Evolutionary conservation across 2,797 vertebrate genomes (phyloP), one percentile per base, ranked within the genome.

Genomic region (Ataeniobius toweri): DNA sequence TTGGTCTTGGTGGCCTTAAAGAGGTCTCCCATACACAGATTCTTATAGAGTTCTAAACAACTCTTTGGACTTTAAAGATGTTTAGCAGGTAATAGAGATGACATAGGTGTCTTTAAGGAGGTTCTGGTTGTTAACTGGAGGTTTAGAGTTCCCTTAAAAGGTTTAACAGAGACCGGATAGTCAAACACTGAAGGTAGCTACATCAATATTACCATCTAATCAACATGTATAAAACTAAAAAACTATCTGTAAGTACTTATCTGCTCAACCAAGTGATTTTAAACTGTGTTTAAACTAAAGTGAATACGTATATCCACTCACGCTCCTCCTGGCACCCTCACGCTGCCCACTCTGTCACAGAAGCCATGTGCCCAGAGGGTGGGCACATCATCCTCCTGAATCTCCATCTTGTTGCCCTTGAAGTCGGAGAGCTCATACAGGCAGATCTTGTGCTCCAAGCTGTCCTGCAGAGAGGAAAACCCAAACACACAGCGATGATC

Each of bases 391-490:
- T 98, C 97, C 91, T 97, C 97, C 91, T 97, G 96, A 94, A 99
- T 97, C 93, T 99, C 98, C 94, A 96, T 96, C 96, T 97, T 97
- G 95, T 97, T 98, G 92, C 97, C 97, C 95, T 98, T 97, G 96
- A 99, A 99, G 95, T 97, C 96, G 75, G 96, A 95, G 50, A 95
- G 95, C 95, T 98, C 97, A 0, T 95, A 99, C 89, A 98, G 95
- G 94, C 96, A 96, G 96, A 98, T 98, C 95, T 97, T 98, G 95
- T 98, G 97, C 88, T 97, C 97, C 91, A 96, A 92, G 83, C 95
- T 93, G 84, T 98, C 98, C 97, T 99, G 91, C 41, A 86, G 48
- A 67, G 71, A 26, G 36, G 6, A 76, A 59, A 55, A 6, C 3
- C 28, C 71, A 22, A 55, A 61, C 22, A 79, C 10, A 26, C 12